Conservation (phyloP, 2,888 invertebrate species). For the Ernsta delagoae region DNA sequence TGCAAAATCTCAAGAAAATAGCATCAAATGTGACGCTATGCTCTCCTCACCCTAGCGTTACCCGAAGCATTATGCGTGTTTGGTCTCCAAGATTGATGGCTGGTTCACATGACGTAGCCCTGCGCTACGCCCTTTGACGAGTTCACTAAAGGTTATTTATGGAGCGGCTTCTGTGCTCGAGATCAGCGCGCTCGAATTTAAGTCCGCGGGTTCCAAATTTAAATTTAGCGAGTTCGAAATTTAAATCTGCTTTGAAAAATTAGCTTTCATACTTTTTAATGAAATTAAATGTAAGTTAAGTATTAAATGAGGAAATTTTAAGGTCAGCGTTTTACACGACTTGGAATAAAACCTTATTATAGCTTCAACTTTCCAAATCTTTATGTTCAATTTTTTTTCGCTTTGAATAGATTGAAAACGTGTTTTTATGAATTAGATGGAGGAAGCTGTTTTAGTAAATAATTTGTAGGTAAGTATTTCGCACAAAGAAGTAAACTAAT, state of each 20-base stretch:
- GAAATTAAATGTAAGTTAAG: neutral
- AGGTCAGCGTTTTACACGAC: too few relatives aligned
- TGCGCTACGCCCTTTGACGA: conserved; percentile 79
- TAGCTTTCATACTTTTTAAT: too few relatives aligned
- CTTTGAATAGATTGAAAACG: too few relatives aligned
- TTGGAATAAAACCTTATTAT: too few relatives aligned
- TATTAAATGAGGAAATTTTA: too few relatives aligned
- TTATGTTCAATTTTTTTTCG: too few relatives aligned
- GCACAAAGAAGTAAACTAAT: too few relatives aligned
- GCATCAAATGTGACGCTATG: neutral
- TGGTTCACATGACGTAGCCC: conserved; percentile 80
- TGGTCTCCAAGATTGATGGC: conserved; percentile 75
- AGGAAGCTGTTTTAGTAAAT: too few relatives aligned
- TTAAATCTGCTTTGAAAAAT: conserved; percentile 51
- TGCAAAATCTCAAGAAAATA: too few relatives aligned
- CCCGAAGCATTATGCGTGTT: conserved; percentile 61
- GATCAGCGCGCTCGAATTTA: conserved; percentile 50
- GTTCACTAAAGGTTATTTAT: conserved; percentile 83
- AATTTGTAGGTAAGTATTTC: too few relatives aligned
- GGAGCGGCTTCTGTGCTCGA: conserved; percentile 62
- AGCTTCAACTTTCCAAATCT: too few relatives aligned
- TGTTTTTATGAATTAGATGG: too few relatives aligned
- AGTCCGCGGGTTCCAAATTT: conserved; percentile 53
- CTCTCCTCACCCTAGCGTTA: conserved; percentile 3
- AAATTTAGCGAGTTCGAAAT: conserved; percentile 38